Conservation (phyloP, 2,888 invertebrate genomes). For the Resseliella maxima region DNA sequence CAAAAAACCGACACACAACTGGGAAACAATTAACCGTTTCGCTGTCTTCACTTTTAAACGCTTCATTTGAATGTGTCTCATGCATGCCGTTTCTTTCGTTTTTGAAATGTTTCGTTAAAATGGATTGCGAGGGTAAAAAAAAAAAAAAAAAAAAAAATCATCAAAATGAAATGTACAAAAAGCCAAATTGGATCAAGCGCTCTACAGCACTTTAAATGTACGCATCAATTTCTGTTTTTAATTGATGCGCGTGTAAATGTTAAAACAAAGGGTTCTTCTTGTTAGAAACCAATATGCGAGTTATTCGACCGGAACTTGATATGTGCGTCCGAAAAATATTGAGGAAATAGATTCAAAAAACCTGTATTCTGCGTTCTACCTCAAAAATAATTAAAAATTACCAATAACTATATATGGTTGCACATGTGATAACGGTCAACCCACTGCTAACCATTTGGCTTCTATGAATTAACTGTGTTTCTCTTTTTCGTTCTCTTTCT, state of each 20-base stretch:
- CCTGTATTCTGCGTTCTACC: conserved; percentile 44
- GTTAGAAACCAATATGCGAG: background rate
- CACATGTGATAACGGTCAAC: conserved; percentile 44
- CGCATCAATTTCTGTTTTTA: conserved; percentile 8
- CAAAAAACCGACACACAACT: conserved; percentile 18
- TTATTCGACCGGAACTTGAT: conserved; percentile 25
- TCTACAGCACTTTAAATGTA: background rate
- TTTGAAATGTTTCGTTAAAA: background rate
- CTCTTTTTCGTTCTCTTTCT: no score
- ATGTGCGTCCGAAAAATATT: background rate
- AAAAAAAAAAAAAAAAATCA: background rate
- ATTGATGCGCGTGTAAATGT: background rate
- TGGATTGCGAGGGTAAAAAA: background rate
- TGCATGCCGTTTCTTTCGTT: background rate
- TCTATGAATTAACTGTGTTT: background rate
- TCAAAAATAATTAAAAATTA: conserved; percentile 55
- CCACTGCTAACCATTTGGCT: conserved; percentile 8
- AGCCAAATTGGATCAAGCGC: background rate
- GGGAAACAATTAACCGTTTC: conserved; percentile 49
- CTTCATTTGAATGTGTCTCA: conserved; percentile 35
- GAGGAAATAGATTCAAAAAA: conserved; percentile 4
- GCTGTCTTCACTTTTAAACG: conserved; percentile 34
- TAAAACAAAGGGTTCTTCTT: conserved; percentile 18
- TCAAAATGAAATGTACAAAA: background rate
- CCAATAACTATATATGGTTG: background rate